phyloP scores from a whole-genome alignment of 2,888 invertebrate genomes.

The Desoria tigrina region DNA sequence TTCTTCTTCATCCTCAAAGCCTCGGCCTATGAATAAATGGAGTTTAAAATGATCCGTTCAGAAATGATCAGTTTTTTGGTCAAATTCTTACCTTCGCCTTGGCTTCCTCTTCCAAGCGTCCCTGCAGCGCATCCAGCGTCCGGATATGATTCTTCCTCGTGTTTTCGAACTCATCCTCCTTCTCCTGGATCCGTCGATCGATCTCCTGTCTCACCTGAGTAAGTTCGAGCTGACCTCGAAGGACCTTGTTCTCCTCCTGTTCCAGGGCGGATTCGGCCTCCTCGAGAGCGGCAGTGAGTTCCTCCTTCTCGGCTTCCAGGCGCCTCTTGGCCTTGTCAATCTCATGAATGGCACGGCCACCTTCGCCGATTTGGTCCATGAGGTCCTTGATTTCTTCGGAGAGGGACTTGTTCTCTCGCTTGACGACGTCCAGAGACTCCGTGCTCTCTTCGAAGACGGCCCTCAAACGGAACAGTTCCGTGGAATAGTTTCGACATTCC shows the following conservation, averaged over 20 bases:
- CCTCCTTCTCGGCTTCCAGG: slow-evolving; percentile 98
- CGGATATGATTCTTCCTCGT: slow-evolving; percentile 99
- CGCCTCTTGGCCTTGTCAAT: slow-evolving; percentile 98
- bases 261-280: slow-evolving; percentile 99
- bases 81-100: too few species aligned
- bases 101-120: slow-evolving; percentile 97
- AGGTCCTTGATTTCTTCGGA: slow-evolving; percentile 99
- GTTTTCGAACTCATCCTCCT: slow-evolving; percentile 94
- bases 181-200: slow-evolving; percentile 69
- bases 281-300: slow-evolving; percentile 89
- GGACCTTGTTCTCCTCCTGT: slow-evolving; percentile 98
- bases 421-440: slow-evolving; percentile 95
- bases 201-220: slow-evolving; percentile 65
- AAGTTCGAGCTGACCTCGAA: slow-evolving; percentile 95
- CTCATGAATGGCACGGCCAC: slow-evolving; percentile 98
- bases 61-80: too few species aligned
- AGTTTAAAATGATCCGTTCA: too few species aligned
- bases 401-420: slow-evolving; percentile 99
- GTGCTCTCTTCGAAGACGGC: slow-evolving; percentile 93
- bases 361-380: slow-evolving; percentile 94
- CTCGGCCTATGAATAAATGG: too few species aligned
- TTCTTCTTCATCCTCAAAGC: slow-evolving; percentile 99
- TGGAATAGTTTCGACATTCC: slow-evolving; percentile 98
- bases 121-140: slow-evolving; percentile 99
- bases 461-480: slow-evolving; percentile 98